Conservation (phyloP, 2,797 vertebrate genomes). For the Echeneis naucrates region DNA sequence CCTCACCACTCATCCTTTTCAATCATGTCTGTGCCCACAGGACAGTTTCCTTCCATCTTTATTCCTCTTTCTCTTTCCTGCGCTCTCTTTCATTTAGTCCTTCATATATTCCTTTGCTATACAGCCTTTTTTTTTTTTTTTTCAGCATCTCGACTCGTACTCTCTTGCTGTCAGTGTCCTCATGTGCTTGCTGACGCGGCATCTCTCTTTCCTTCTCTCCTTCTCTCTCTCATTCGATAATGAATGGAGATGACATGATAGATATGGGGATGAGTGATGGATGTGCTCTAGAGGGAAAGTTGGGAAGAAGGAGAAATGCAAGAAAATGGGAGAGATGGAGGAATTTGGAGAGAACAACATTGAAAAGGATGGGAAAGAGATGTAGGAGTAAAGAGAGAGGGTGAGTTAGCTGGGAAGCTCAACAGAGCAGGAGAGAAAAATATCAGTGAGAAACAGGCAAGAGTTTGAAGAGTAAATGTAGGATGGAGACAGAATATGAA, state of each 20-base stretch:
- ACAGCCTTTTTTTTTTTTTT: slow-evolving; percentile 5
- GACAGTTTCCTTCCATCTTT: slow-evolving; percentile 56
- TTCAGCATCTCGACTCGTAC: no score
- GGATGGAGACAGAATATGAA: slow-evolving; percentile 11
- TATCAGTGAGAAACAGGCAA: slow-evolving; percentile 38
- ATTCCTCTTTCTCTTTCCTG: slow-evolving; percentile 25
- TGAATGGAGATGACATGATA: slow-evolving; percentile 65
- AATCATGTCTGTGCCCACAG: slow-evolving; percentile 68
- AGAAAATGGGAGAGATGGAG: slow-evolving; percentile 10
- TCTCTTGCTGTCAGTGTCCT: slow-evolving; percentile 35
- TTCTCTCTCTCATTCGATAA: slow-evolving; percentile 51
- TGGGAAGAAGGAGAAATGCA: slow-evolving; percentile 28
- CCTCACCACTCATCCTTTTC: slow-evolving; percentile 62
- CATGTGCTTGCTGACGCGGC: slow-evolving; percentile 67
- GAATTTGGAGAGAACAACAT: slow-evolving; percentile 3
- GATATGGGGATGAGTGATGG: slow-evolving; percentile 69
- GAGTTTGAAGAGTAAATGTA: slow-evolving; percentile 21
- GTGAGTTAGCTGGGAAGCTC: slow-evolving; percentile 16
- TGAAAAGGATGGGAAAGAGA: neutral
- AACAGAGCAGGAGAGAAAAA: slow-evolving; percentile 29
- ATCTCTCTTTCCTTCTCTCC: slow-evolving; percentile 31
- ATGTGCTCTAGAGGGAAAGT: slow-evolving; percentile 28
- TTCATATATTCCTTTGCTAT: slow-evolving; percentile 36
- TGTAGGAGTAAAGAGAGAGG: slow-evolving; percentile 8
- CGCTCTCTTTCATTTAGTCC: slow-evolving; percentile 35